Evolutionary conservation across 2,888 invertebrate genomes (phyloP).

Genomic region (Ferdinandea cuprea): DNA sequence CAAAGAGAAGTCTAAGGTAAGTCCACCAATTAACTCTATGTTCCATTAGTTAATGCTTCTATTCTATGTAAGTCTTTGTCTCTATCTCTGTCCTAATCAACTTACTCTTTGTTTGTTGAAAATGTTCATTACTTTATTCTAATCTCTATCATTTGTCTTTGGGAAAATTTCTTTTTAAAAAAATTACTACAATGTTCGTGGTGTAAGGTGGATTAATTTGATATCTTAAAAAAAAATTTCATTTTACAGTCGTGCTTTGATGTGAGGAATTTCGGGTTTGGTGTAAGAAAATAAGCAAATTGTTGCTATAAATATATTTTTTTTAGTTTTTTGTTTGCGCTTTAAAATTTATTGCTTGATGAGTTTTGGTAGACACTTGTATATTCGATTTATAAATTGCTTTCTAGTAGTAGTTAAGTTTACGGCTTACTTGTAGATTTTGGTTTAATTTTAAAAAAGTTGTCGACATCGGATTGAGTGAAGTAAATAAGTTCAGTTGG

Average conservation of each 20-base stretch:
- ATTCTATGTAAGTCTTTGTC: neutral
- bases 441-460: conserved; percentile 36
- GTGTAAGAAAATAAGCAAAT: conserved; percentile 80
- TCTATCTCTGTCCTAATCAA: conserved; percentile 20
- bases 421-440: neutral
- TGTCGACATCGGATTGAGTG: conserved; percentile 54
- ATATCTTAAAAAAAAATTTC: conserved; percentile 48
- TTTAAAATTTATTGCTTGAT: conserved; percentile 28
- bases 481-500: neutral
- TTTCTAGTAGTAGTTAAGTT: conserved; percentile 27
- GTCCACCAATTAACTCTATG: conserved; percentile 54
- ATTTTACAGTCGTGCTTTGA: conserved; percentile 86
- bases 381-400: conserved; percentile 9
- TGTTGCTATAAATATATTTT: conserved; percentile 8
- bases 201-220: conserved; percentile 62
- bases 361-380: too few relatives aligned
- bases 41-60: conserved; percentile 14
- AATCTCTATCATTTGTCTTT: conserved; percentile 17
- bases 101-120: conserved; percentile 62
- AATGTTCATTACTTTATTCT: conserved; percentile 35
- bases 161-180: conserved; percentile 5
- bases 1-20: conserved; percentile 87
- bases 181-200: conserved; percentile 37
- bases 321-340: conserved; percentile 63
- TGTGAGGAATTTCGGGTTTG: conserved; percentile 84